A percentile compares a stretch with the other conserved stretches of the same genome.
These are phyloP conservation scores for Eulithis prunata DNA, from an alignment of 2,888 invertebrate species.

Conservation along the genomic window DNA sequence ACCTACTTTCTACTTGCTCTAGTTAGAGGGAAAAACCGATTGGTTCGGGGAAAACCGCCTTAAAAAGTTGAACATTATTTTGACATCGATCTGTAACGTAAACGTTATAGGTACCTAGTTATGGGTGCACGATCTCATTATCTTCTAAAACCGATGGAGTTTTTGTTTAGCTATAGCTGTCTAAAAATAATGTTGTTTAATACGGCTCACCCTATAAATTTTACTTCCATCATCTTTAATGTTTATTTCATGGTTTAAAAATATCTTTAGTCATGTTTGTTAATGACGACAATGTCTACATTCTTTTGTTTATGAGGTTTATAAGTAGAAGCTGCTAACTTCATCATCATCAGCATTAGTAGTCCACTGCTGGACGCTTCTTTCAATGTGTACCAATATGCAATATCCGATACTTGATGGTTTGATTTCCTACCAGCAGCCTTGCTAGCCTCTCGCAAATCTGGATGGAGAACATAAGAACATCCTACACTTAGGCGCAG, in stretches of 20 bases:
- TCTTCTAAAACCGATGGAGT: background rate
- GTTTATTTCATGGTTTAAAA: conserved; percentile 32
- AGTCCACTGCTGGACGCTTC: too few relatives aligned
- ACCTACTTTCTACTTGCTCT: too few relatives aligned
- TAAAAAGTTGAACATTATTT: too few relatives aligned
- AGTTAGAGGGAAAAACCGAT: too few relatives aligned
- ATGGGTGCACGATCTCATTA: background rate
- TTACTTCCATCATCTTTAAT: conserved; percentile 35
- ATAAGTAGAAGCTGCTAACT: background rate
- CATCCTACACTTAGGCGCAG: too few relatives aligned
- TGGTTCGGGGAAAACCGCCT: too few relatives aligned
- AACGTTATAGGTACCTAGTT: too few relatives aligned
- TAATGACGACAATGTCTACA: background rate
- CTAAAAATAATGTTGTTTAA: conserved; percentile 40
- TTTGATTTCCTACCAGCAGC: too few relatives aligned
- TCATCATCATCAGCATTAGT: background rate
- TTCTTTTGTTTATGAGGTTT: background rate
- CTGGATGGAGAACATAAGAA: too few relatives aligned
- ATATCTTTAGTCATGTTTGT: conserved; percentile 27
- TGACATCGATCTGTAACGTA: background rate
- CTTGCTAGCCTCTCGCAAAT: too few relatives aligned
- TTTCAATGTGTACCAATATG: too few relatives aligned
- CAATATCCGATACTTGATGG: too few relatives aligned
- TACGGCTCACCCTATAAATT: conserved; percentile 37
- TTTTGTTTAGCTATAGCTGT: conserved; percentile 3